Conservation (phyloP, 2,888 invertebrate genomes). For the Gari tellinella region DNA sequence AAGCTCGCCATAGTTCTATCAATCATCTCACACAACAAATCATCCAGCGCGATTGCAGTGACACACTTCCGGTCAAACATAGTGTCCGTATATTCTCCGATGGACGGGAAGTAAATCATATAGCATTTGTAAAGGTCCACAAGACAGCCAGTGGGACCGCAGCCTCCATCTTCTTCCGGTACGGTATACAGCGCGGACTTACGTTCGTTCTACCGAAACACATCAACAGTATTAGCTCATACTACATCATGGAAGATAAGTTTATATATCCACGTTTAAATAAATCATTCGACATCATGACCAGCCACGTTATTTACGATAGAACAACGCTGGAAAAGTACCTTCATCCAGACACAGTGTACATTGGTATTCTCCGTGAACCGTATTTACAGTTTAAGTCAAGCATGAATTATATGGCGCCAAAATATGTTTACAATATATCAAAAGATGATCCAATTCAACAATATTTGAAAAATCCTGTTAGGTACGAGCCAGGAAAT, state of each 20-base stretch:
- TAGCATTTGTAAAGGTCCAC: conserved; percentile 68
- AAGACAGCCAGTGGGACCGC: conserved; percentile 67
- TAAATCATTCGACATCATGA: conserved; percentile 61
- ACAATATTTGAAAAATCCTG: conserved; percentile 57
- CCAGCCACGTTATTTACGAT: conserved; percentile 66
- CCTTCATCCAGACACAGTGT: conserved; percentile 55
- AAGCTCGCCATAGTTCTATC: neutral
- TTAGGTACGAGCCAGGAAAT: conserved; percentile 40
- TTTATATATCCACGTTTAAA: conserved; percentile 51
- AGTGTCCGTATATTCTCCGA: conserved; percentile 49
- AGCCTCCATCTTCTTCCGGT: conserved; percentile 63
- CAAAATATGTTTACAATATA: conserved; percentile 54
- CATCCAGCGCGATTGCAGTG: conserved; percentile 25
- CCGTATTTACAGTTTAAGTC: conserved; percentile 67
- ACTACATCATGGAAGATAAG: conserved; percentile 39
- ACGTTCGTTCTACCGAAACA: conserved; percentile 62
- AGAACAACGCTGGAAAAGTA: conserved; percentile 47
- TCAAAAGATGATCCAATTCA: conserved; percentile 48
- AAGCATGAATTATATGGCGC: conserved; percentile 62
- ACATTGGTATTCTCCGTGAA: conserved; percentile 66
- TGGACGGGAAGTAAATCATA: conserved; percentile 53
- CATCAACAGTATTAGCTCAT: conserved; percentile 54
- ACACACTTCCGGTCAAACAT: conserved; percentile 36
- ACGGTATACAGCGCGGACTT: conserved; percentile 49
- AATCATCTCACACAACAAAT: conserved; percentile 26